phyloP scores from a whole-genome alignment of 2,797 vertebrate species.

The Pachyuromys duprasi region DNA sequence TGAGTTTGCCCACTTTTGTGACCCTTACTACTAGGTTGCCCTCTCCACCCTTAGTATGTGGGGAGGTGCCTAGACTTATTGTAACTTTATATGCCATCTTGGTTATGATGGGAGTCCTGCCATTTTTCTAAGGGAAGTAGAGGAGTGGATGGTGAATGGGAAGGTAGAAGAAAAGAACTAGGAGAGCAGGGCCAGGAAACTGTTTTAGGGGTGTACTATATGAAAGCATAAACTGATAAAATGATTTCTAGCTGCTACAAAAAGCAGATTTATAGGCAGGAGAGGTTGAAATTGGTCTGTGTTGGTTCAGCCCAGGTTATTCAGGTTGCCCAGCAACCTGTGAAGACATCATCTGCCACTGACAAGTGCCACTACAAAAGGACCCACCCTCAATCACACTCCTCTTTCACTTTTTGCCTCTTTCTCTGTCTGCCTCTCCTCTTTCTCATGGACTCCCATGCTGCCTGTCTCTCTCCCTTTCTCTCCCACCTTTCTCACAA shows the following conservation, averaged over 20 bases:
- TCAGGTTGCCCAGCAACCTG: no score
- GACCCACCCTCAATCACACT: no score
- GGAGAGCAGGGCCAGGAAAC: neutral
- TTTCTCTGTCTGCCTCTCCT: no score
- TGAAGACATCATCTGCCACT: no score
- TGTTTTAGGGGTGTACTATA: neutral
- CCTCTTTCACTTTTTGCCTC: no score
- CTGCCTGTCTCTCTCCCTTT: no score
- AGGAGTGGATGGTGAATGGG: neutral
- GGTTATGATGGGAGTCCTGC: neutral
- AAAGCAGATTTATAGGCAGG: neutral
- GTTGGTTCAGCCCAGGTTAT: no score
- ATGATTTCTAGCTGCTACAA: neutral
- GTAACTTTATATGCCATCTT: neutral
- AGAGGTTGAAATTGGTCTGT: accelerated
- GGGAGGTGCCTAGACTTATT: neutral
- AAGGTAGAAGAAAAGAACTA: neutral
- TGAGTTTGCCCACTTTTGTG: neutral
- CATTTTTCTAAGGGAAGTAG: neutral
- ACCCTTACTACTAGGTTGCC: neutral
- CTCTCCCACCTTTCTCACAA: no score
- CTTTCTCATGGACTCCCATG: no score
- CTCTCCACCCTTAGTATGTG: neutral
- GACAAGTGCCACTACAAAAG: no score
- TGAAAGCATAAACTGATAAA: neutral